Base-by-base conservation (phyloP, 2,113 vertebrate genomes). In the Cololabis saira region DNA sequence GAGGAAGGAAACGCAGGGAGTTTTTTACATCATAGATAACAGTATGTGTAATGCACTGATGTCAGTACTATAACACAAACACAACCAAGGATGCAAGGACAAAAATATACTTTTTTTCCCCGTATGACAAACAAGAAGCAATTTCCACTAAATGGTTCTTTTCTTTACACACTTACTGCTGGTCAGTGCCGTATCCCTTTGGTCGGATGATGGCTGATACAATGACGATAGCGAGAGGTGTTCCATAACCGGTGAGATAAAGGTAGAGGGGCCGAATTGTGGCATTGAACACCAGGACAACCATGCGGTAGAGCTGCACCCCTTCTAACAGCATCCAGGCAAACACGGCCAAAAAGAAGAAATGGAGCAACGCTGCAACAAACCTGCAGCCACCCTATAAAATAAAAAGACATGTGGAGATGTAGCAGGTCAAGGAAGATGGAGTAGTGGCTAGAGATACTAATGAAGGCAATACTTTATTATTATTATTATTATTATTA, bases 321-420 rank as follows among this genome's bases (percentile, higher is more conserved):
- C 95, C 96, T 71, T 97, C 96, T 8, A 97, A 89, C 55, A 92
- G 85, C 96, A 97, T 97, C 95, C 95, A 97, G 81, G 87, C 90
- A 81, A 97, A 96, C 27, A 94, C 91, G 0, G 90, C 91, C 84
- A 97, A 66, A 88, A 96, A 96, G 84, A 91, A 94, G 76, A 91
- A 92, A 69, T 97, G 96, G 27, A 97, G 92, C 71, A 95, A 59
- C 0, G 73, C 94, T 0, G 96, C 95, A 12, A 96, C 91, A 16
- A 95, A 67, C 27, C 83, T 81, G 87, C 96, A 97, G 41, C 85
- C 89, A 0, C 74, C 85, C 95, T 96, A 85, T 1, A 4, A 68
- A 1, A 2, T 14, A 3, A 22, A 54, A 27, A 70, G 1, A n/a
- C 5, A 62, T 7, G 33, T 3, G 12, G 1, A 4, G 44, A 21